Evolutionary conservation across 2,113 vertebrate genomes (phyloP), one percentile per base, ranked within the genome.

Genomic region (Himantopus leucocephalus): DNA sequence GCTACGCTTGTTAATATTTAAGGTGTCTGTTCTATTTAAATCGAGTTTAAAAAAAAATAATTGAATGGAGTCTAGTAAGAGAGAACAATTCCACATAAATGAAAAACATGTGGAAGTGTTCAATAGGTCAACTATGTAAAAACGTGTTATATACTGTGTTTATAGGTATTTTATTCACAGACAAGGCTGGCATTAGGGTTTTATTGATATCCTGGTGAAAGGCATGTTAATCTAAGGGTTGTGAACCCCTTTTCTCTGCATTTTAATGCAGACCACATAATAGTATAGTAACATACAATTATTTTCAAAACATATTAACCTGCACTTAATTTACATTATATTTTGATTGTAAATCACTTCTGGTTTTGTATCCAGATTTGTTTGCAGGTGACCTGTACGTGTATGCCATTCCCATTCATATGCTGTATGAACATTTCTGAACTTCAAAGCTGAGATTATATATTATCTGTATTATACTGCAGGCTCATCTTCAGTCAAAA

Each of bases 21-120:
- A 97, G 94, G 92, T 97, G 95, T 97, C 97, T 98, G 96, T 93
- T 98, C 96, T 93, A 81, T 97, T 98, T 97, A 98, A 97, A 98
- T 94, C 75, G 92, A 96, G 75, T 93, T 95, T 43, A 12, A 70
- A 76, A 76, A 63, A 85, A 92, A 53, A 34, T 32, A 89, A 60
- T 11, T 77, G 93, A 97, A 97, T 64, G 81, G 53, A 97, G 93
- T 94, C 89, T 96, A 96, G 84, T 70, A 90, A 93, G 92, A 95
- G 75, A 88, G 87, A 98, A 98, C 75, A 97, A 96, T 97, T 92
- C 94, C 72, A 96, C 34, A 24, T 59, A 97, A 98, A 98, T 97
- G 88, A 97, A 97, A 98, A 98, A 93, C 97, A 98, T 16, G 62
- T 98, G 97, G 93, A 94, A 97, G 95, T 88, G 85, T 96, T 97